These are phyloP conservation scores for Heliconius nattereri DNA, from an alignment of 1,140 invertebrate species.

Conservation along the genomic window DNA sequence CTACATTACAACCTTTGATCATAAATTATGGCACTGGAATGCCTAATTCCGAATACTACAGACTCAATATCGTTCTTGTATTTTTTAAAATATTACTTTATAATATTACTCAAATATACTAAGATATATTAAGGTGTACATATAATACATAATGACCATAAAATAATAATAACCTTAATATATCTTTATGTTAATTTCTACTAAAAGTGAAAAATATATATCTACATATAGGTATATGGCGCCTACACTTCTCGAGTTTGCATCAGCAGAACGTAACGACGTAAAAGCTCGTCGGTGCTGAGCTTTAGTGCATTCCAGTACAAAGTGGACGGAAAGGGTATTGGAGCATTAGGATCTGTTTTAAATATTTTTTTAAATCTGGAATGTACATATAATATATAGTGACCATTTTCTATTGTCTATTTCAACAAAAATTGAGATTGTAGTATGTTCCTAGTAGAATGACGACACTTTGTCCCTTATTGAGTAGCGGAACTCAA, in stretches of 20 bases:
- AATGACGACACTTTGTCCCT: too few species aligned
- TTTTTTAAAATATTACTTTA: too few species aligned
- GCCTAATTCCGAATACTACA: too few species aligned
- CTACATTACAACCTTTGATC: too few species aligned
- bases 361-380: not conserved
- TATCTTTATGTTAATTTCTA: not conserved
- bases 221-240: conserved; percentile 7
- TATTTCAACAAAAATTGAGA: not conserved
- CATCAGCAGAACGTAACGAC: conserved; percentile 32
- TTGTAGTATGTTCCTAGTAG: too few species aligned
- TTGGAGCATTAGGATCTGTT: not conserved
- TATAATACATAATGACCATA: too few species aligned
- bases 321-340: not conserved
- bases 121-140: too few species aligned
- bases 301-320: conserved; percentile 3
- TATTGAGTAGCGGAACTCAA: too few species aligned
- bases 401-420: not conserved
- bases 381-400: not conserved
- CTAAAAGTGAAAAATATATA: not conserved
- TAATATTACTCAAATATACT: too few species aligned
- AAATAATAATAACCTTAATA: not conserved
- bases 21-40: too few species aligned
- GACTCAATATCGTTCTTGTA: too few species aligned
- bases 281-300: conserved; percentile 16
- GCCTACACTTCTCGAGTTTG: conserved; percentile 36